Evolutionary conservation across 2,888 invertebrate species (phyloP).

Genomic region (Archaeoteleia sp.): DNA sequence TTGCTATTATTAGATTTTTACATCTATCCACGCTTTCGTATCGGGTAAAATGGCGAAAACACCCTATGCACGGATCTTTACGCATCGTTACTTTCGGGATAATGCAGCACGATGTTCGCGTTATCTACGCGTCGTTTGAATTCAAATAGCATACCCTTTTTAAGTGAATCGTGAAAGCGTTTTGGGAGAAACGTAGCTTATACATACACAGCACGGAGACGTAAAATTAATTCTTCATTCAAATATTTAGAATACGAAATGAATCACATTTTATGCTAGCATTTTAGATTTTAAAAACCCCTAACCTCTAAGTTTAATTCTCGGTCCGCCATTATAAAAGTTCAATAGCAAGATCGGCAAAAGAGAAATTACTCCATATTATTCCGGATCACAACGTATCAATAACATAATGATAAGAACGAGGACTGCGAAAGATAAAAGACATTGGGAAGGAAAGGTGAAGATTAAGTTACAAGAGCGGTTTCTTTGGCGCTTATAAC

Average conservation of each 20-base stretch:
- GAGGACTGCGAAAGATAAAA: constrained; percentile 1
- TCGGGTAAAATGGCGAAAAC: constrained; percentile 18
- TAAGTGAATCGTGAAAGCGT: constrained; percentile 37
- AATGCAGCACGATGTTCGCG: constrained; percentile 31
- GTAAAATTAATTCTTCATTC: constrained; percentile 22
- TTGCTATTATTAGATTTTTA: constrained; percentile 51
- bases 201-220: constrained; percentile 7
- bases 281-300: too few relatives aligned
- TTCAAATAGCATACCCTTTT: constrained; percentile 43
- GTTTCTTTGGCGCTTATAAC: constrained; percentile 59
- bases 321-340: too few relatives aligned
- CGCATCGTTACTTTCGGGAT: constrained; percentile 49
- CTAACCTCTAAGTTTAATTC: too few relatives aligned
- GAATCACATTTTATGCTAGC: too few relatives aligned
- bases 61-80: constrained; percentile 37
- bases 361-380: too few relatives aligned
- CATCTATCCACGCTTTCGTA: constrained; percentile 43
- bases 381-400: too few relatives aligned
- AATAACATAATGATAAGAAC: constrained; percentile 1
- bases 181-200: constrained; percentile 24
- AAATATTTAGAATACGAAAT: constrained; percentile 14
- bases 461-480: constrained; percentile 28
- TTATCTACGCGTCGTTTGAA: constrained; percentile 52
- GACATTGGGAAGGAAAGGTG: constrained; percentile 4
- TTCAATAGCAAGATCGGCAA: too few relatives aligned